Conservation (phyloP, 2,888 invertebrate genomes). For the Cerceris rybyensis region DNA sequence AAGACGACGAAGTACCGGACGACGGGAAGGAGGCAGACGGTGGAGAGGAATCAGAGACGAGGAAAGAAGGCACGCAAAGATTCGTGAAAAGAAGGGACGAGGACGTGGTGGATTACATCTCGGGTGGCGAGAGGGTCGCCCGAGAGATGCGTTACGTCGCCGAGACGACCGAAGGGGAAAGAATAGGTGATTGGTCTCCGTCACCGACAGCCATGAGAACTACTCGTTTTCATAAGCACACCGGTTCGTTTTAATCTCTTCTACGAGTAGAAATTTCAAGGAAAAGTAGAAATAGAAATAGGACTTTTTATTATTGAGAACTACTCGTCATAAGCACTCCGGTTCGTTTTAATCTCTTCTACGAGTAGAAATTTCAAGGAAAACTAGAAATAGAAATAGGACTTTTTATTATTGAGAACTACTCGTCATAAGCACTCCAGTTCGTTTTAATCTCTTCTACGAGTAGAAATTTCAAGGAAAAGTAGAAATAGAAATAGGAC, state of each 20-base stretch:
- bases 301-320: too few relatives aligned
- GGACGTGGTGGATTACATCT: slow-evolving; percentile 91
- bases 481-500: too few relatives aligned
- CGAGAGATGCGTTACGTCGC: slow-evolving; percentile 92
- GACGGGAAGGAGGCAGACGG: slow-evolving; percentile 73
- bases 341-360: slow-evolving; percentile 34
- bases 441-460: slow-evolving; percentile 4
- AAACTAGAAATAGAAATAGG: too few relatives aligned
- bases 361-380: too few relatives aligned
- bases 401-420: too few relatives aligned
- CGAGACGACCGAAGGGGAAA: slow-evolving; percentile 91
- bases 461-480: too few relatives aligned
- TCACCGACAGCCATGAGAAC: slow-evolving; percentile 74
- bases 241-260: slow-evolving; percentile 42
- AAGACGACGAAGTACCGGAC: slow-evolving; percentile 88
- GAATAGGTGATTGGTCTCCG: slow-evolving; percentile 83
- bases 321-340: slow-evolving; percentile 71
- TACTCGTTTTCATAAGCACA: slow-evolving; percentile 71
- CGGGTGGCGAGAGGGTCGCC: slow-evolving; percentile 90
- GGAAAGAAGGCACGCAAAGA: slow-evolving; percentile 83
- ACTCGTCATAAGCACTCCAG: slow-evolving; percentile 71
- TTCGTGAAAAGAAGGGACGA: slow-evolving; percentile 90
- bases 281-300: too few relatives aligned
- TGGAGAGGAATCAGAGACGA: slow-evolving; percentile 81
- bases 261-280: too few relatives aligned